Evolutionary conservation across 2,888 invertebrate genomes (phyloP).

Genomic region (Poecilobothrus nobilitatus): DNA sequence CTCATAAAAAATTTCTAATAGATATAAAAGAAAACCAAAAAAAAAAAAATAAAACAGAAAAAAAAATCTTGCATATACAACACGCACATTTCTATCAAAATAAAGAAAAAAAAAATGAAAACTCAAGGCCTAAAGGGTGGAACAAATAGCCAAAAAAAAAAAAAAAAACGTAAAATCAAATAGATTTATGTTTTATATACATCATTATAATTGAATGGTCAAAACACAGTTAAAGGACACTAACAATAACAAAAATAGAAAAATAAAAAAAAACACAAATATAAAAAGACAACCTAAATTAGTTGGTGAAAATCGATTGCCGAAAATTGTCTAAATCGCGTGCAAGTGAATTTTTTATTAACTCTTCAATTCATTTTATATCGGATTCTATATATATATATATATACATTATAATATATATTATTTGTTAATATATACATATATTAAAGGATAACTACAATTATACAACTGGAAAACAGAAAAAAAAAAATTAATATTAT

Average conservation of each 20-base stretch:
- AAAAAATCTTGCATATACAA: neutral
- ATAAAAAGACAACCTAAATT: neutral
- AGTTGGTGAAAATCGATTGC: slow-evolving; percentile 22
- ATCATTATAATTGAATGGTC: neutral
- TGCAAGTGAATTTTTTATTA: slow-evolving; percentile 16
- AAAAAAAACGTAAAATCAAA: neutral
- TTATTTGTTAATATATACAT: too few species aligned
- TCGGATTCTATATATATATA: too few species aligned
- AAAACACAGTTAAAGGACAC: too few species aligned
- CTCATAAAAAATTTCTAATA: neutral
- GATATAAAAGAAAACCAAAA: neutral
- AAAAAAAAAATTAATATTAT: too few species aligned
- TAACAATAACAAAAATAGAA: neutral
- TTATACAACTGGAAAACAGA: too few species aligned
- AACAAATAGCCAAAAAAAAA: neutral
- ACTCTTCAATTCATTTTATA: neutral
- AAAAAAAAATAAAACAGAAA: too few species aligned
- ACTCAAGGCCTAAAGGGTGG: neutral
- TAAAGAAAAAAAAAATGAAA: neutral
- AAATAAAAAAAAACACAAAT: neutral
- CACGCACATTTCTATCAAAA: slow-evolving; percentile 1
- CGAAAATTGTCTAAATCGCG: slow-evolving; percentile 25
- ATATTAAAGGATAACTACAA: too few species aligned
- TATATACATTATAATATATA: too few species aligned
- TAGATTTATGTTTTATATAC: neutral